A percentile compares a stretch with the other conserved stretches of the same genome.
Evolutionary conservation across 2,113 vertebrate species (phyloP).

Genomic region (Lophotis ruficrista): DNA sequence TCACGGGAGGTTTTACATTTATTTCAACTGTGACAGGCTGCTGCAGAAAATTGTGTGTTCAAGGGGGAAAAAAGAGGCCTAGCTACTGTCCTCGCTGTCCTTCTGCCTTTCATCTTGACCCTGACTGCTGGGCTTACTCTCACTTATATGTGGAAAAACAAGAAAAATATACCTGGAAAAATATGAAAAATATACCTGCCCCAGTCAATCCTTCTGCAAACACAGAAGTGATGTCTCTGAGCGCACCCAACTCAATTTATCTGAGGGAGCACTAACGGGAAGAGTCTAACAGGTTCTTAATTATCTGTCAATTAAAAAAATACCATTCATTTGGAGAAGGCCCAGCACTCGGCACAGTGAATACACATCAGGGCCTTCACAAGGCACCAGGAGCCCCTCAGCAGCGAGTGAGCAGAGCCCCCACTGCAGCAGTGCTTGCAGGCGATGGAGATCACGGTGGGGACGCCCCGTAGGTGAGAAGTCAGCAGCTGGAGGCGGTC

Average conservation of each 20-base stretch:
- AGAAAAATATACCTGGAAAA: not conserved
- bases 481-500: not conserved
- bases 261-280: not conserved
- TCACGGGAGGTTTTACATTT: not conserved
- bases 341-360: not conserved
- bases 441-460: fast-evolving
- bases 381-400: not conserved
- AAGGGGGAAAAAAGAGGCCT: not conserved
- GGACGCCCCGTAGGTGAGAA: not conserved
- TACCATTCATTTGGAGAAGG: not conserved
- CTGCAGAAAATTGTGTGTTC: not conserved
- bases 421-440: fast-evolving
- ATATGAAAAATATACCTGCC: not conserved
- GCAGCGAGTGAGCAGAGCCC: fast-evolving
- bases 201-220: fast-evolving
- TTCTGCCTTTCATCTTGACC: not conserved
- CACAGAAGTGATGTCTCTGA: not conserved
- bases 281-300: not conserved
- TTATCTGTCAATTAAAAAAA: not conserved
- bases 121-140: not conserved
- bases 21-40: not conserved
- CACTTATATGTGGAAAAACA: not conserved
- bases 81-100: not conserved
- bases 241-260: not conserved
- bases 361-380: not conserved